phyloP scores from a whole-genome alignment of 1,140 invertebrate genomes.

The Drosophila lowei region DNA sequence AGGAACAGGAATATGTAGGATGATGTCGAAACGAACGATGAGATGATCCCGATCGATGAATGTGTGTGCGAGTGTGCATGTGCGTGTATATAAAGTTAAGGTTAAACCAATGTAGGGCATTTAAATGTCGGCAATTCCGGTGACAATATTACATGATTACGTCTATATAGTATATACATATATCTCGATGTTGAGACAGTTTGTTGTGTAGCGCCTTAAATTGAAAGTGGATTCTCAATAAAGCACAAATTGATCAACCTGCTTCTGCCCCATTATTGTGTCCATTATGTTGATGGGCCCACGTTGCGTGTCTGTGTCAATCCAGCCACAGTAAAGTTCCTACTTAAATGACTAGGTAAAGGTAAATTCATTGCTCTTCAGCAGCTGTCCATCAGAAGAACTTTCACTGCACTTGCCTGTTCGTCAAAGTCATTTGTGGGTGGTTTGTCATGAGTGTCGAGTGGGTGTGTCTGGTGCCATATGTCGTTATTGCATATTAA shows the following conservation, averaged over 20 bases:
- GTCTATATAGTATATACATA: slow-evolving; percentile 9
- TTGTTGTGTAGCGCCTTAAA: slow-evolving; percentile 54
- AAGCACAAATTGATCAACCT: slow-evolving; percentile 49
- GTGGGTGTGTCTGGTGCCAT: slow-evolving; percentile 19
- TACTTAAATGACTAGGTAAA: not conserved
- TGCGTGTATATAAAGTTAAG: slow-evolving; percentile 45
- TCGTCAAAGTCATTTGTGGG: not conserved
- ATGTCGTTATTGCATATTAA: slow-evolving; percentile 43
- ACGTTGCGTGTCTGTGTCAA: slow-evolving; percentile 14
- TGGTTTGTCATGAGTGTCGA: slow-evolving; percentile 27
- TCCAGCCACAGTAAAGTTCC: not conserved
- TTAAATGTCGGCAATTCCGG: slow-evolving; percentile 74
- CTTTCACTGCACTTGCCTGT: no score
- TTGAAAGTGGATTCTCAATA: slow-evolving; percentile 64
- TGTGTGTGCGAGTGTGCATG: slow-evolving; percentile 2
- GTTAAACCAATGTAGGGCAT: slow-evolving; percentile 61
- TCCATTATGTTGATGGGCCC: slow-evolving; percentile 9
- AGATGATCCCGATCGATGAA: slow-evolving; percentile 16
- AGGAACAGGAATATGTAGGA: no score
- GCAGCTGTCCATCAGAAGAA: no score
- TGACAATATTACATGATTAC: slow-evolving; percentile 69
- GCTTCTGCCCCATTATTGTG: no score
- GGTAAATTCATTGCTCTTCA: no score
- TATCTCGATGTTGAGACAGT: slow-evolving; percentile 45
- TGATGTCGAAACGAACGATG: slow-evolving; percentile 15